Evolutionary conservation across 2,888 invertebrate genomes (phyloP), one percentile per base, ranked within the genome.

Genomic region (Drosophila anomalipes): DNA sequence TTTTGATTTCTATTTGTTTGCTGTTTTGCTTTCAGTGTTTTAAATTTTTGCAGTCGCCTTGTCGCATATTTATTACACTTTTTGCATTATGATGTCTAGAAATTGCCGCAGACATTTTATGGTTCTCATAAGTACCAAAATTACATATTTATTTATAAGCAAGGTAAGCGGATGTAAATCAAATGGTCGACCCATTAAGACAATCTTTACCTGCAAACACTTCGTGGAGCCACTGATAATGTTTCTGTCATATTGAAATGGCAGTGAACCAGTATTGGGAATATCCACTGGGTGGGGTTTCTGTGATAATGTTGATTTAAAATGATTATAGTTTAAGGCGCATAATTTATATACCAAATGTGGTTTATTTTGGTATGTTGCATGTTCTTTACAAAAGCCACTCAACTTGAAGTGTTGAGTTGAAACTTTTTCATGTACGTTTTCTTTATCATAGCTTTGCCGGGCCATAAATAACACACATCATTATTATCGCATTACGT

Each of bases 51-150:
- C 82, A 75, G 54, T 79, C 68, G 83, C 72, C 72, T 68, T 72
- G 63, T 68, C 74, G 70, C 77, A 74, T 86, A 84, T 87, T 90
- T 87, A 90, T 90, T 84, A 77, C 82, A 81, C 79, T 78, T 78
- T 80, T 78, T 80, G 76, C 84, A 87, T 89, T 90, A 84, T 87
- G 89, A 90, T 89, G 89, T 87, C 87, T 90, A 77, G 70, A 74
- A 76, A 70, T 71, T 62, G 22, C 79, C 71, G 76, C 77, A 79
- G 87, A 87, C 87, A 90, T 84, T 87, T 89, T 90, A 90, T 89
- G 80, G 49, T 59, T 49, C 60, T 67, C 58, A 66, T 58, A 78
- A 81, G 67, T 59, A 72, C 62, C 58, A 33, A 35, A 56, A 62
- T 62, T 65, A 47, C 44, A 32, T 16, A n/a, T 10, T 16, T 47